Percentiles rank a stretch among this genome's conserved stretches.
Conservation (phyloP, 1,140 invertebrate genomes). For the Campoletis sonorensis region DNA sequence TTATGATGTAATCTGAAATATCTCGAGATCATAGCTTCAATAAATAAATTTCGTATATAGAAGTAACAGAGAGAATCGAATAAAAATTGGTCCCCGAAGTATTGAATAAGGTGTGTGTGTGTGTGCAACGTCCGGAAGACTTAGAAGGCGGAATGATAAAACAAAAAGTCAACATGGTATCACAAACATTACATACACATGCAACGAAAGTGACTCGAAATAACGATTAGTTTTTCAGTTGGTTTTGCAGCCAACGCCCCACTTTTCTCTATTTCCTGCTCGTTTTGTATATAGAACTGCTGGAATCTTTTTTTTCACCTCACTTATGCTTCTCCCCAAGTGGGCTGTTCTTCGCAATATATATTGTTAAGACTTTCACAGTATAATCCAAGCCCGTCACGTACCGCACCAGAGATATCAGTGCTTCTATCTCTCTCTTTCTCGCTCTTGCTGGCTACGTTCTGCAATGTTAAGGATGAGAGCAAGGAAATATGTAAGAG, state of each 20-base stretch:
- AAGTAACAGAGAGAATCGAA: no score
- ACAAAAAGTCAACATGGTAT: no score
- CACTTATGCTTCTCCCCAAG: conserved; percentile 48
- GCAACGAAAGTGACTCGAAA: neutral
- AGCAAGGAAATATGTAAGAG: conserved; percentile 18
- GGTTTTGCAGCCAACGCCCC: neutral
- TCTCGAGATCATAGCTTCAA: no score
- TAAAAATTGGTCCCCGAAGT: no score
- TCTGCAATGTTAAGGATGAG: neutral
- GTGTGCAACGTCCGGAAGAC: no score
- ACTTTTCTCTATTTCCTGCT: neutral
- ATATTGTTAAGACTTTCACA: conserved; percentile 58
- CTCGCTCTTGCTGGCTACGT: neutral
- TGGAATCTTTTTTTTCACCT: conserved; percentile 44
- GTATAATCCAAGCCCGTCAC: conserved; percentile 57
- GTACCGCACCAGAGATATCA: conserved; percentile 55
- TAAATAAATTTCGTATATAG: no score
- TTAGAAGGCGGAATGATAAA: no score
- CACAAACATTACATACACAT: no score
- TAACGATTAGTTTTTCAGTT: neutral
- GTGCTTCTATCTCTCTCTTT: conserved; percentile 45
- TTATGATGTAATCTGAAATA: no score
- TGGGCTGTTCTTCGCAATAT: conserved; percentile 48
- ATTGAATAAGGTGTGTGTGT: no score
- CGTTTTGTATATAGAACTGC: neutral